Evolutionary conservation across 1,140 invertebrate genomes (phyloP).

Genomic region (Drosophila chauvacae): DNA sequence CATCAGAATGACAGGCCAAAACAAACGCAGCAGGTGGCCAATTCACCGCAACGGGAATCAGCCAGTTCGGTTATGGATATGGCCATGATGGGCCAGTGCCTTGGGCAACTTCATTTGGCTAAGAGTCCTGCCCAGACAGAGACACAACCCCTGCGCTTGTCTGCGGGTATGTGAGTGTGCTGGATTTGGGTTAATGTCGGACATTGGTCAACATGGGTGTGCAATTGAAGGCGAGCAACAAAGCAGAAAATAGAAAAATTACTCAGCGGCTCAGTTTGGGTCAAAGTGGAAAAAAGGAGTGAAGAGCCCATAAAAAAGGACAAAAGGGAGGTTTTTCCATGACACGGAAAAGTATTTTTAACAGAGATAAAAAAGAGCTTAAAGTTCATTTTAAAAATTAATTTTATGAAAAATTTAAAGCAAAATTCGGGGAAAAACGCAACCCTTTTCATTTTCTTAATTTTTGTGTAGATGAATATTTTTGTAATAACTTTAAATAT

Average conservation of each 20-base stretch:
- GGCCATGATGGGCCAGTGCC: conserved; percentile 29
- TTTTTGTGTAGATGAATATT: neutral
- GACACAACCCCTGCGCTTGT: conserved; percentile 4
- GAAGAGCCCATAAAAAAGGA: conserved; percentile 44
- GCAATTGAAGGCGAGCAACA: conserved; percentile 75
- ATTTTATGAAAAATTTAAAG: neutral
- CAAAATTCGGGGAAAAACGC: neutral
- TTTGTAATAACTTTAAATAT: neutral
- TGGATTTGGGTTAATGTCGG: conserved; percentile 81
- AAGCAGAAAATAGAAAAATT: conserved; percentile 83
- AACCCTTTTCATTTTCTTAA: neutral
- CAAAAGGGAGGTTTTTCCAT: conserved; percentile 4
- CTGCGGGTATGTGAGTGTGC: conserved; percentile 32
- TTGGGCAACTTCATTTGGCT: conserved; percentile 72
- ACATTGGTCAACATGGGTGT: conserved; percentile 80
- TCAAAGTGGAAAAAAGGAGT: conserved; percentile 30
- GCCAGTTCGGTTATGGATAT: conserved; percentile 18
- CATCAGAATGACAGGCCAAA: conserved; percentile 40
- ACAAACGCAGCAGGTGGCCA: conserved; percentile 64
- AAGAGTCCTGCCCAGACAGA: conserved; percentile 53
- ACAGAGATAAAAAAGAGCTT: neutral
- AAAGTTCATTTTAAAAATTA: neutral
- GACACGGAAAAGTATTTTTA: conserved; percentile 16
- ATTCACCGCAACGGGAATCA: conserved; percentile 26
- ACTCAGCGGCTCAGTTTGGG: conserved; percentile 61